phyloP scores from a whole-genome alignment of 2,113 vertebrate species.

The human region DNA sequence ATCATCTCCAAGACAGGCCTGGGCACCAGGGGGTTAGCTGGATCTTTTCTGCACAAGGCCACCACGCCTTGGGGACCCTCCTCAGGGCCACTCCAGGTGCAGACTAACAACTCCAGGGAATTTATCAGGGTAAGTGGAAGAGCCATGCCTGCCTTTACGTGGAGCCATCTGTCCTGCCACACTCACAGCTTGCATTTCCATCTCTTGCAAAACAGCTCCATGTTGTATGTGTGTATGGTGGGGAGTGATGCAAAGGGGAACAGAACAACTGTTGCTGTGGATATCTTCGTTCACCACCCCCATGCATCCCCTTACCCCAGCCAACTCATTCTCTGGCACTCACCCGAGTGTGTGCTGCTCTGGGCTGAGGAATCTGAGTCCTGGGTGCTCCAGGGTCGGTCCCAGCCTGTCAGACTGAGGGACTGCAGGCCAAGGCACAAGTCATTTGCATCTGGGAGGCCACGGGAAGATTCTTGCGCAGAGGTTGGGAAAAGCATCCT shows the following conservation, averaged over 20 bases:
- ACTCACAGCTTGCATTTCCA: conserved; percentile 48
- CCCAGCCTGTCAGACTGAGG: conserved; percentile 95
- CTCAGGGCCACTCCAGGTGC: conserved; percentile 68
- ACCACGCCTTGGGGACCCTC: conserved; percentile 61
- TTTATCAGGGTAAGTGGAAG: not conserved
- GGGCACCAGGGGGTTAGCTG: conserved; percentile 15
- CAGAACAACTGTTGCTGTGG: conserved; percentile 84
- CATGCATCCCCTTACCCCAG: not conserved
- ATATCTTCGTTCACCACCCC: conserved; percentile 43
- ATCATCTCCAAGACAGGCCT: conserved; percentile 78
- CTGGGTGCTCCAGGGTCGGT: conserved; percentile 98
- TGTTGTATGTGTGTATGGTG: not conserved
- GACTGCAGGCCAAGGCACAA: conserved; percentile 98
- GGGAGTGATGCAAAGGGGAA: conserved; percentile 38
- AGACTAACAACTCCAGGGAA: conserved; percentile 70
- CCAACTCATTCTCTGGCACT: conserved; percentile 80
- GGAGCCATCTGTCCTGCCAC: conserved; percentile 59
- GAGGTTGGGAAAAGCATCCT: conserved; percentile 97
- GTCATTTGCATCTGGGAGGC: conserved; percentile 92
- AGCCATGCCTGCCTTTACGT: conserved; percentile 14
- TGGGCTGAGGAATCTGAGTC: conserved; percentile 90
- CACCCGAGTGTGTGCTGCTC: conserved; percentile 92
- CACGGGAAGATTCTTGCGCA: conserved; percentile 92
- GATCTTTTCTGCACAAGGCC: conserved; percentile 65
- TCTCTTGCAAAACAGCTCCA: conserved; percentile 63